Evolutionary conservation across 2,113 vertebrate genomes (phyloP).

Genomic region (Hydrochoerus hydrochaeris): DNA sequence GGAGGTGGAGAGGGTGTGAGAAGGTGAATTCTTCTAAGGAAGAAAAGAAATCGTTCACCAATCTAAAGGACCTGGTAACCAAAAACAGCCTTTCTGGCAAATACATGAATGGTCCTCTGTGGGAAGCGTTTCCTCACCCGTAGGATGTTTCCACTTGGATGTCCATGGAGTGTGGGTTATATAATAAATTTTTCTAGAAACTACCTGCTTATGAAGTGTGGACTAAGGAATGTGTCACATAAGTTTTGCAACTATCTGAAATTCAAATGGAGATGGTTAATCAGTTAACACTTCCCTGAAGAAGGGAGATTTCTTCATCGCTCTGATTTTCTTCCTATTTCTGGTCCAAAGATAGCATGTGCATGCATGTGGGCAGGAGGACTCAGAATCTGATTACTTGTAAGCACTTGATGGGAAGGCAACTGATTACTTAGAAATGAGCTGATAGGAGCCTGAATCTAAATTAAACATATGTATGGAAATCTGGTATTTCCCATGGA

Average conservation of each 20-base stretch:
- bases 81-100: background rate
- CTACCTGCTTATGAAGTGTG: background rate
- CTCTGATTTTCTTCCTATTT: background rate
- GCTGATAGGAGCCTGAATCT: too few species aligned
- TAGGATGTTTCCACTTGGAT: background rate
- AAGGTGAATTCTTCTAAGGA: background rate
- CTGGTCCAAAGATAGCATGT: background rate
- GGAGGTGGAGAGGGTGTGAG: background rate
- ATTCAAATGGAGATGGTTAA: background rate
- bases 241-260: background rate
- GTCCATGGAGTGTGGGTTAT: background rate
- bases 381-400: background rate
- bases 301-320: background rate
- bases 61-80: background rate
- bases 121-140: background rate
- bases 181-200: background rate
- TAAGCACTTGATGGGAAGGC: background rate
- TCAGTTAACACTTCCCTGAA: background rate
- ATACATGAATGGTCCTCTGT: background rate
- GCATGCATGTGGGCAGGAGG: too few species aligned
- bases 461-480: background rate
- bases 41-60: background rate
- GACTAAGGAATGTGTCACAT: background rate
- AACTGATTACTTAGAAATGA: too few species aligned
- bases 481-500: background rate